Percentiles rank a stretch among this genome's conserved stretches.
Conservation (phyloP, 2,113 vertebrate genomes). For the Percopsis transmontana region DNA sequence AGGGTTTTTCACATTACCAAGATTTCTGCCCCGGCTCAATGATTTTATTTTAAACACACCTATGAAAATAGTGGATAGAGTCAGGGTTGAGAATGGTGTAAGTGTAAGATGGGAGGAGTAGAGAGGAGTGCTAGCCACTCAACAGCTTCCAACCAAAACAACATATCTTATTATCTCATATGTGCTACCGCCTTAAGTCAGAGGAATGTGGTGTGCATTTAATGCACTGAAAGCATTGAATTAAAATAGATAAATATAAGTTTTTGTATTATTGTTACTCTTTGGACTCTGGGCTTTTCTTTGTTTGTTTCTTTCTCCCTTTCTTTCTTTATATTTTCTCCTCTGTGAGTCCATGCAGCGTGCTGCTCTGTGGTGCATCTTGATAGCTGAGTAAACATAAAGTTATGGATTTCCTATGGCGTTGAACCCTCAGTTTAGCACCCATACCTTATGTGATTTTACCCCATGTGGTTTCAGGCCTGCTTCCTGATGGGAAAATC, state of each 20-base stretch:
- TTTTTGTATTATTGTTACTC: background rate
- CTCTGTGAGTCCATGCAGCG: slow-evolving; percentile 21
- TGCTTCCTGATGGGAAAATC: slow-evolving; percentile 51
- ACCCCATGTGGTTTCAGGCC: slow-evolving; percentile 36
- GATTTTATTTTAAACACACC: no score
- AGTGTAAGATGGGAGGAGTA: no score
- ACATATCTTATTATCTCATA: no score
- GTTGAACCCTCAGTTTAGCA: slow-evolving; percentile 47
- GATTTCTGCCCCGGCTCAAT: no score
- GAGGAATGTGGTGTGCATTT: no score
- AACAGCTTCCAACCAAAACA: no score
- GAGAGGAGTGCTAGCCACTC: no score
- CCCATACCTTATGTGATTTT: slow-evolving; percentile 56
- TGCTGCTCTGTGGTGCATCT: slow-evolving; percentile 27
- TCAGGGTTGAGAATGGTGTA: no score
- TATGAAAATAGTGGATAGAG: no score
- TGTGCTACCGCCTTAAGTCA: no score
- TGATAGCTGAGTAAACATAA: slow-evolving; percentile 36
- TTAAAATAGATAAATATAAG: no score
- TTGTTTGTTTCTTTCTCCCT: background rate
- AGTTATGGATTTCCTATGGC: slow-evolving; percentile 57
- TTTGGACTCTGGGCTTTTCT: background rate
- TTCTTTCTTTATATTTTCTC: background rate
- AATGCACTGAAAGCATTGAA: background rate
- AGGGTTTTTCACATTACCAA: no score